Conservation (phyloP, 2,888 invertebrate genomes). For the Orthosia gothica region DNA sequence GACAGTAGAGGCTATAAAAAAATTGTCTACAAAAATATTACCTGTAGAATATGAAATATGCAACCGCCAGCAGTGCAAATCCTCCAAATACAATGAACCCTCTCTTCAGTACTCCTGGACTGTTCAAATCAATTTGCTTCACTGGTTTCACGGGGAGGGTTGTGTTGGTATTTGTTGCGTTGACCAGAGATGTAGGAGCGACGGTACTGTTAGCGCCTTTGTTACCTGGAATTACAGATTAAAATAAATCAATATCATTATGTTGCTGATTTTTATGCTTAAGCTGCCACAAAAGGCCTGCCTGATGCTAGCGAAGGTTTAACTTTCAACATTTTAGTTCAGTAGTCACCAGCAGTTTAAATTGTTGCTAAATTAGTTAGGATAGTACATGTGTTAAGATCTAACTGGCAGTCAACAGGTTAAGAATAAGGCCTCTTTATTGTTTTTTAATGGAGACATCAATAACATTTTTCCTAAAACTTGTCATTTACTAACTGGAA, state of each 20-base stretch:
- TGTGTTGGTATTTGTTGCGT: conserved; percentile 32
- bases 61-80: conserved; percentile 84
- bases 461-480: no score
- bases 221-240: conserved; percentile 39
- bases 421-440: no score
- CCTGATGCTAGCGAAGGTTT: no score
- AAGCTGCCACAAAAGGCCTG: no score
- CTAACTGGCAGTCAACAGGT: neutral
- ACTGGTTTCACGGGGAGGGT: conserved; percentile 64
- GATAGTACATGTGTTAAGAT: no score
- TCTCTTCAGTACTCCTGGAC: conserved; percentile 86
- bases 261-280: no score
- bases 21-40: conserved; percentile 61
- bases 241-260: neutral
- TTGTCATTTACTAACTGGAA: neutral
- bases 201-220: conserved; percentile 13
- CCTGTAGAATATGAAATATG: conserved; percentile 89
- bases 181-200: neutral
- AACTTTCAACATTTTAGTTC: no score
- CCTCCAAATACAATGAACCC: conserved; percentile 89
- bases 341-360: no score
- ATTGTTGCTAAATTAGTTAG: no score
- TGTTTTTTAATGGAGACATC: no score
- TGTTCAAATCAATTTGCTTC: conserved; percentile 77
- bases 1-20: no score